phyloP scores from a whole-genome alignment of 2,888 invertebrate genomes.

The Ectemnius continuus region DNA sequence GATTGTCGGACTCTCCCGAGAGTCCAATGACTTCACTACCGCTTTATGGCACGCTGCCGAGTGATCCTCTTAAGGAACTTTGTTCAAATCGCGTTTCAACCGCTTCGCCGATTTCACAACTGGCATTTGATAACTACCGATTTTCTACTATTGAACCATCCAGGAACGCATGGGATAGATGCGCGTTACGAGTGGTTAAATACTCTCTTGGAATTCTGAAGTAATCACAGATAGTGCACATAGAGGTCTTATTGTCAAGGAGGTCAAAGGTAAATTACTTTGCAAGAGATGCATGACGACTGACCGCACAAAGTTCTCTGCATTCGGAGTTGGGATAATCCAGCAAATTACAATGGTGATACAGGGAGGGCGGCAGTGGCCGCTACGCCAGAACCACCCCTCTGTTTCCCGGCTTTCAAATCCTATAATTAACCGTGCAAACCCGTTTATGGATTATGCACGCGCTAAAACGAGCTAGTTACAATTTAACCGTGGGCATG shows the following conservation, averaged over 20 bases:
- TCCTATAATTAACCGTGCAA: slow-evolving; percentile 30
- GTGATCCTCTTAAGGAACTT: background rate
- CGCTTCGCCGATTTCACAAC: background rate
- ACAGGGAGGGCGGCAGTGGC: background rate
- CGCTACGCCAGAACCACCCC: background rate
- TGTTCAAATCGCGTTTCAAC: background rate
- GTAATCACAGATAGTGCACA: background rate
- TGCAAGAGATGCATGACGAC: background rate
- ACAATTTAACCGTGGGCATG: slow-evolving; percentile 24
- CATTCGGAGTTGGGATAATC: background rate
- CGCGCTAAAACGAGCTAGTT: slow-evolving; percentile 1
- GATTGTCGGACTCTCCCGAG: slow-evolving; percentile 44
- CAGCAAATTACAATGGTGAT: background rate
- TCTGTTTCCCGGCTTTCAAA: slow-evolving; percentile 2
- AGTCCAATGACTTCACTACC: slow-evolving; percentile 32
- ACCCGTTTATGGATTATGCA: slow-evolving; percentile 30
- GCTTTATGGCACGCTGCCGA: slow-evolving; percentile 2
- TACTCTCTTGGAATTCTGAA: background rate
- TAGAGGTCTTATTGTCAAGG: background rate
- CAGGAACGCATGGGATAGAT: background rate
- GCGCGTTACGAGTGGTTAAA: background rate
- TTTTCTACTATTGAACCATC: background rate
- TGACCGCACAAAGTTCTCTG: background rate
- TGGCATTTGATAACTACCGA: background rate
- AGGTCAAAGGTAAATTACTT: background rate